phyloP scores from a whole-genome alignment of 1,140 invertebrate genomes.

The Penaeus vannamei region DNA sequence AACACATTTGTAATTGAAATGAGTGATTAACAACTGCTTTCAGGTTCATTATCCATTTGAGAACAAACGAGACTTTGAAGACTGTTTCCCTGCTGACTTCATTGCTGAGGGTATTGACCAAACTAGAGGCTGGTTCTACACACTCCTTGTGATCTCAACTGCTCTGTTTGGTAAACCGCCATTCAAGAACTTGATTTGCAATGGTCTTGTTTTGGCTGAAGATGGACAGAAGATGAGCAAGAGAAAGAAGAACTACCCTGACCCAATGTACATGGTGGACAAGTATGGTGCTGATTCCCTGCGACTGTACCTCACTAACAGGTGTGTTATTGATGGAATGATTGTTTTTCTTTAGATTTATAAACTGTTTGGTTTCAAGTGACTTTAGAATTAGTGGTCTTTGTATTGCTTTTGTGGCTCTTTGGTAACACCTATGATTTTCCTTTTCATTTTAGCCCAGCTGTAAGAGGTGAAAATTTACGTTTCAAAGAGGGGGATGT shows the following conservation, averaged over 20 bases:
- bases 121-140: conserved; percentile 99
- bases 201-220: conserved; percentile 93
- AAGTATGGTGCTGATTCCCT: conserved; percentile 98
- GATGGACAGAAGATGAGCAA: conserved; percentile 99
- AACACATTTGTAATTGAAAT: neutral
- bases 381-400: no score
- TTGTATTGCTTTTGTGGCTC: neutral
- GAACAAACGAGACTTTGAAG: conserved; percentile 90
- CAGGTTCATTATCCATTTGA: conserved; percentile 98
- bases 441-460: conserved; percentile 76
- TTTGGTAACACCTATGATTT: neutral
- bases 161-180: conserved; percentile 96
- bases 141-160: conserved; percentile 94
- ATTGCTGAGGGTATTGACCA: conserved; percentile 99
- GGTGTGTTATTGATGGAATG: conserved; percentile 70
- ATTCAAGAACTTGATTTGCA: conserved; percentile 97
- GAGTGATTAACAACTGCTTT: conserved; percentile 77
- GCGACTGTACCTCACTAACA: conserved; percentile 96
- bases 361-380: no score
- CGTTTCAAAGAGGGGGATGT: conserved; percentile 98
- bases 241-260: conserved; percentile 98
- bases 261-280: conserved; percentile 88
- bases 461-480: conserved; percentile 96
- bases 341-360: no score
- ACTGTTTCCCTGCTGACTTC: conserved; percentile 98